These are phyloP conservation scores for Sparidentex hasta DNA, from an alignment of 2,797 vertebrate genomes.

Conservation along the genomic window DNA sequence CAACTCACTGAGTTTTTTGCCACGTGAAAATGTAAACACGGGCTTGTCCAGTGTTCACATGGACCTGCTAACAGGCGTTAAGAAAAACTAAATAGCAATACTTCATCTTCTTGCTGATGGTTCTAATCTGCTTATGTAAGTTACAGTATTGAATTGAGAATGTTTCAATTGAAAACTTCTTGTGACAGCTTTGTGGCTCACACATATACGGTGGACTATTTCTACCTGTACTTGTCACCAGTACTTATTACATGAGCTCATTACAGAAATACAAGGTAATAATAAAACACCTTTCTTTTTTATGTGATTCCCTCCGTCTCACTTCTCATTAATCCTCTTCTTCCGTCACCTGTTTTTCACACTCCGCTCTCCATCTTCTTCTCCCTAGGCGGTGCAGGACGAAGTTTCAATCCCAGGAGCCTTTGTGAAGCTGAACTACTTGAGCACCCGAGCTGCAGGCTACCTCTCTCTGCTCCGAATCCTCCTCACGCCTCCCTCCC, in stretches of 20 bases:
- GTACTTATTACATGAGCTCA: conserved; percentile 37
- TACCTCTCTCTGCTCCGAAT: conserved; percentile 94
- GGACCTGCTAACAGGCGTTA: too few relatives aligned
- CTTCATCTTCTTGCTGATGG: too few relatives aligned
- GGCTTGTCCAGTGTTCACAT: too few relatives aligned
- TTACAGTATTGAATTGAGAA: too few relatives aligned
- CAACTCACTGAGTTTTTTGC: too few relatives aligned
- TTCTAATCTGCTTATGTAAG: too few relatives aligned
- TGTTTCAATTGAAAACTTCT: neutral
- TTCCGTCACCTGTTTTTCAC: conserved; percentile 41
- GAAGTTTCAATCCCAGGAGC: conserved; percentile 94
- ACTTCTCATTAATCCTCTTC: conserved; percentile 19
- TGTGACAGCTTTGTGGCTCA: neutral
- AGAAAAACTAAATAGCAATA: too few relatives aligned
- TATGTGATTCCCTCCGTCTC: conserved; percentile 16
- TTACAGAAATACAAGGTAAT: conserved; percentile 41
- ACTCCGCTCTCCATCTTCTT: conserved; percentile 37
- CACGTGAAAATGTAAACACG: too few relatives aligned
- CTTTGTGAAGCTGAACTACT: conserved; percentile 94
- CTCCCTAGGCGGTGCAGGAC: conserved; percentile 92
- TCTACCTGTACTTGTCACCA: conserved; percentile 38
- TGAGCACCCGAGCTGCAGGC: conserved; percentile 93
- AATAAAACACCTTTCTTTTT: conserved; percentile 42
- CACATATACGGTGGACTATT: conserved; percentile 6
- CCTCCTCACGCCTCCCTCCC: conserved; percentile 90